Evolutionary conservation across 2,797 vertebrate genomes (phyloP).

Genomic region (Melanotaenia trifasciata): DNA sequence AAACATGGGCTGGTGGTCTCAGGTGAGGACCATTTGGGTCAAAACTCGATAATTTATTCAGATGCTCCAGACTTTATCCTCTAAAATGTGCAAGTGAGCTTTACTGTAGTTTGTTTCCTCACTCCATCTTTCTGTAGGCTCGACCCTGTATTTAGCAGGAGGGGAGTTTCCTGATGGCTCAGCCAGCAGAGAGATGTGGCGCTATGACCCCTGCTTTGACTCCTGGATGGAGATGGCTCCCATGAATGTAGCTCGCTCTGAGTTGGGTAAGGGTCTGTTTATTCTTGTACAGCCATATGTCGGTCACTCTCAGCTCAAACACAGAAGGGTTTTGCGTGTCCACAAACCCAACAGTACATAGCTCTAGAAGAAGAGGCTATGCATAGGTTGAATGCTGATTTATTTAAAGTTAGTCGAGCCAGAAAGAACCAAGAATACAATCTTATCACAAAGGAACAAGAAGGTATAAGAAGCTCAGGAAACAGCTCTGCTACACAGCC

Average conservation of each 20-base stretch:
- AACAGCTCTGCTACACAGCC: background rate
- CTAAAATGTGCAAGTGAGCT: background rate
- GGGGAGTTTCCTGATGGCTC: constrained; percentile 88
- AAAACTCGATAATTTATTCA: background rate
- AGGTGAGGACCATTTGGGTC: constrained; percentile 66
- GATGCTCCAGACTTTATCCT: background rate
- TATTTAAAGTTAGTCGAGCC: background rate
- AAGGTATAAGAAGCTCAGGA: too few species aligned
- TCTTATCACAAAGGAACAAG: background rate
- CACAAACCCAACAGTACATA: background rate
- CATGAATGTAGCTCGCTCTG: constrained; percentile 87
- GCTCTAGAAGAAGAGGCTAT: too few species aligned
- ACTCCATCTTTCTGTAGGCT: constrained; percentile 64
- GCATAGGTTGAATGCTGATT: background rate
- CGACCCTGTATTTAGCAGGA: constrained; percentile 84
- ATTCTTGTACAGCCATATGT: background rate
- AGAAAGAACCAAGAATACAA: background rate
- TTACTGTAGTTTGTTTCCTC: background rate
- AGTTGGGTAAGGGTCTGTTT: constrained; percentile 74
- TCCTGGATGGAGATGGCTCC: constrained; percentile 88
- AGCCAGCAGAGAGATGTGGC: constrained; percentile 88
- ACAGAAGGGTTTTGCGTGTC: background rate
- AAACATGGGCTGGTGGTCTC: constrained; percentile 87
- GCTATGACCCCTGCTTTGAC: constrained; percentile 86
- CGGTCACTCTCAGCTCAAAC: background rate